A percentile compares a stretch with the other conserved stretches of the same genome.
Evolutionary conservation across 2,113 vertebrate genomes (phyloP).

Genomic region (Uria aalge): DNA sequence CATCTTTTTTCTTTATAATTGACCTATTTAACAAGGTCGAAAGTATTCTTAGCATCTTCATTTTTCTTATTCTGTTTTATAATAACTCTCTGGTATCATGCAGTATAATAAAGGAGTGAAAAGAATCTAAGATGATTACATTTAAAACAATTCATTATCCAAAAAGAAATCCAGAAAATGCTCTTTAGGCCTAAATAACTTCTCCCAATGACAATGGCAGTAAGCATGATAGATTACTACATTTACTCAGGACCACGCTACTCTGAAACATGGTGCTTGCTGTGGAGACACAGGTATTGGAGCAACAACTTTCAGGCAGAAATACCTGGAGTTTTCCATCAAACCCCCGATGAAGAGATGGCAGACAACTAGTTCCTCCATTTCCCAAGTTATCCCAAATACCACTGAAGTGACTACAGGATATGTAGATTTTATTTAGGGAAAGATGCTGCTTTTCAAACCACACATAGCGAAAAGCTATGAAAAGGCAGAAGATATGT

Average conservation of each 20-base stretch:
- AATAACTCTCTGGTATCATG: background rate
- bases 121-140: background rate
- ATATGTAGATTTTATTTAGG: background rate
- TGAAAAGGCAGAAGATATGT: background rate
- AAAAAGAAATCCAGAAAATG: background rate
- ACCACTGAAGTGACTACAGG: background rate
- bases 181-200: background rate
- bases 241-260: background rate
- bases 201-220: background rate
- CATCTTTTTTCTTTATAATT: background rate
- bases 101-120: background rate
- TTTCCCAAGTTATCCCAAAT: background rate
- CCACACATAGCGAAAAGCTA: background rate
- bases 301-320: background rate
- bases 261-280: background rate
- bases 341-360: accelerated
- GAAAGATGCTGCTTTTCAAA: background rate
- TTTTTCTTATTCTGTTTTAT: background rate
- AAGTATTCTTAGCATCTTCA: background rate
- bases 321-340: background rate
- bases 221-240: background rate
- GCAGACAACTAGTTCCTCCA: background rate
- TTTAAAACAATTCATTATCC: background rate
- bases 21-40: background rate
- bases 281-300: background rate